Conservation (phyloP, 2,888 invertebrate genomes). For the Cephalotes varians region DNA sequence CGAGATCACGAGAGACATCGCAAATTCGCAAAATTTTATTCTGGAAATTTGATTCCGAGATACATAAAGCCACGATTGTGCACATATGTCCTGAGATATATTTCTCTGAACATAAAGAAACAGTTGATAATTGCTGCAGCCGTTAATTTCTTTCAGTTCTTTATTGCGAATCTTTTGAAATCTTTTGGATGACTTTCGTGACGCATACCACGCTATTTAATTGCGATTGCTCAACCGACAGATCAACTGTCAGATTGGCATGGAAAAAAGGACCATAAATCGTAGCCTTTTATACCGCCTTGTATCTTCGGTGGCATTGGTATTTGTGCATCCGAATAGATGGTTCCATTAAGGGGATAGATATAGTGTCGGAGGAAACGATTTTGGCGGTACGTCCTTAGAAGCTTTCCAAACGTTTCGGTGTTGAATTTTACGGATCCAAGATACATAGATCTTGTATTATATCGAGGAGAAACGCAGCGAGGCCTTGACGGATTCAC, state of each 20-base stretch:
- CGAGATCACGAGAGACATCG: neutral
- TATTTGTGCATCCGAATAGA: neutral
- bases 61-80: neutral
- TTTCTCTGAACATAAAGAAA: neutral
- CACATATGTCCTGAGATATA: neutral
- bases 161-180: neutral
- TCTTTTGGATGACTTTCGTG: neutral
- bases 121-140: neutral
- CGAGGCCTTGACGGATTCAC: constrained; percentile 32
- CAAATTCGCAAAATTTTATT: neutral
- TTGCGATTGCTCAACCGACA: neutral
- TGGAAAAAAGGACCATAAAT: neutral
- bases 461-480: constrained; percentile 49
- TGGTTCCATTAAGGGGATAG: neutral
- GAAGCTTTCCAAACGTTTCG: constrained; percentile 24
- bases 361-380: neutral
- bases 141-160: neutral
- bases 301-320: neutral
- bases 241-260: neutral
- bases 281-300: neutral
- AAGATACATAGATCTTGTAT: constrained; percentile 51
- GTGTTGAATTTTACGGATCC: constrained; percentile 54
- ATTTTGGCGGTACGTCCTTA: constrained; percentile 47
- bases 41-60: neutral
- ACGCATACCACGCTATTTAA: neutral